phyloP scores from a whole-genome alignment of 2,797 vertebrate genomes.

The Labroides dimidiatus region DNA sequence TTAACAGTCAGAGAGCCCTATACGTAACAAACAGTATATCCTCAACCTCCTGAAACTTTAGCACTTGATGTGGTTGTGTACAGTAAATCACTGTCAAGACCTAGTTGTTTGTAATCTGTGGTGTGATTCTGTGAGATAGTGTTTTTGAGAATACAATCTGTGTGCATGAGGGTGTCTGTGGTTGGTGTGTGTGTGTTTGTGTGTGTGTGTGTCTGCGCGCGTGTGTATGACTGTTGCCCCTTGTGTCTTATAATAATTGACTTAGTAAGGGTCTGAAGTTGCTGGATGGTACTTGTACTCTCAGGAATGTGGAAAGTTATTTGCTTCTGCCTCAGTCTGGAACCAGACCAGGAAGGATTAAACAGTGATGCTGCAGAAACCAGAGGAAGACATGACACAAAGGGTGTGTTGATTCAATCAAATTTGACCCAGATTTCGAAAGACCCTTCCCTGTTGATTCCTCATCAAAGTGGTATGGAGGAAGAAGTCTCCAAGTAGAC shows the following conservation, averaged over 20 bases:
- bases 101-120: slow-evolving; percentile 76
- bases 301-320: slow-evolving; percentile 81
- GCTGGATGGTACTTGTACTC: slow-evolving; percentile 82
- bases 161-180: slow-evolving; percentile 56
- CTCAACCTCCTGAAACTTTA: slow-evolving; percentile 78
- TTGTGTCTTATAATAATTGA: slow-evolving; percentile 79
- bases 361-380: slow-evolving; percentile 68
- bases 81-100: slow-evolving; percentile 81
- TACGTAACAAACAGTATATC: slow-evolving; percentile 80
- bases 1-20: slow-evolving; percentile 80
- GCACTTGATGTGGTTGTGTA: slow-evolving; percentile 84
- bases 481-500: background rate
- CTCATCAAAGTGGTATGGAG: background rate
- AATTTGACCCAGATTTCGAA: slow-evolving; percentile 46
- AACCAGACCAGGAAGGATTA: slow-evolving; percentile 71
- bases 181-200: slow-evolving; percentile 20
- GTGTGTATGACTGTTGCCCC: slow-evolving; percentile 58
- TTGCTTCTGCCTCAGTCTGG: slow-evolving; percentile 82
- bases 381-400: slow-evolving; percentile 46
- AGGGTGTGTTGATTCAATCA: slow-evolving; percentile 36
- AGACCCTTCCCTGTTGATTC: slow-evolving; percentile 8
- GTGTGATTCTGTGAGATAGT: slow-evolving; percentile 71
- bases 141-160: slow-evolving; percentile 67
- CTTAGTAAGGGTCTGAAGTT: slow-evolving; percentile 80
- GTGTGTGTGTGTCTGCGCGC: slow-evolving; percentile 18